Percentiles rank a stretch among this genome's conserved stretches.
phyloP scores from a whole-genome alignment of 2,888 invertebrate species.

The Nemotelus pantherinus region DNA sequence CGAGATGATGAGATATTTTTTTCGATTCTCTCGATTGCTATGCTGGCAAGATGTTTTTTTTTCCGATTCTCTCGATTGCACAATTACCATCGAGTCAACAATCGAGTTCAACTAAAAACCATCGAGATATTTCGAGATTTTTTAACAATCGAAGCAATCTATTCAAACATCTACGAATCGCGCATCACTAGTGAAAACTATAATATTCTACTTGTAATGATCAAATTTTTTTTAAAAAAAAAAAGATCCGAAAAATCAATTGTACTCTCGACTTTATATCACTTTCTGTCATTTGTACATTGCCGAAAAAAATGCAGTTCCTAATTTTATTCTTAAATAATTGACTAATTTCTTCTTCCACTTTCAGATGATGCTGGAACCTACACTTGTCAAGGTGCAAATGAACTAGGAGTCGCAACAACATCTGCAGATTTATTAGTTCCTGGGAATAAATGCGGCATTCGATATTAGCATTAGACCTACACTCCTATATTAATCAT shows the following conservation, averaged over 20 bases:
- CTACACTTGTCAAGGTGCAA: constrained; percentile 78
- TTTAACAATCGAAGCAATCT: neutral
- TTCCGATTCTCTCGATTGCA: too few species aligned
- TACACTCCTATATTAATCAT: neutral
- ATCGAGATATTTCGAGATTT: neutral
- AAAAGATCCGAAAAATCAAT: neutral
- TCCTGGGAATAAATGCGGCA: constrained; percentile 74
- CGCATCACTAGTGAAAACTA: too few species aligned
- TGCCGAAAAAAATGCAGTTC: too few species aligned
- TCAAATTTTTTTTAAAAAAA: neutral
- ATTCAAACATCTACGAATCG: neutral
- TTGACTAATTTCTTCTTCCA: constrained; percentile 44
- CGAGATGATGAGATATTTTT: too few species aligned
- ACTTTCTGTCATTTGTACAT: too few species aligned
- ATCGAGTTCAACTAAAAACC: too few species aligned
- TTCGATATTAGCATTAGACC: constrained; percentile 50
- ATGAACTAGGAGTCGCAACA: constrained; percentile 73
- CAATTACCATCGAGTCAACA: too few species aligned
- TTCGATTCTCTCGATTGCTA: too few species aligned
- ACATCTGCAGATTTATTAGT: constrained; percentile 74
- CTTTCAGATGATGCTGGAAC: constrained; percentile 79
- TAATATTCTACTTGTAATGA: neutral
- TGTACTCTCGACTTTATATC: too few species aligned
- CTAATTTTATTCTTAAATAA: too few species aligned
- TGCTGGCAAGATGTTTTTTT: too few species aligned